Evolutionary conservation across 2,888 invertebrate species (phyloP), one percentile per base, ranked within the genome.

Genomic region (Apantesis nais): DNA sequence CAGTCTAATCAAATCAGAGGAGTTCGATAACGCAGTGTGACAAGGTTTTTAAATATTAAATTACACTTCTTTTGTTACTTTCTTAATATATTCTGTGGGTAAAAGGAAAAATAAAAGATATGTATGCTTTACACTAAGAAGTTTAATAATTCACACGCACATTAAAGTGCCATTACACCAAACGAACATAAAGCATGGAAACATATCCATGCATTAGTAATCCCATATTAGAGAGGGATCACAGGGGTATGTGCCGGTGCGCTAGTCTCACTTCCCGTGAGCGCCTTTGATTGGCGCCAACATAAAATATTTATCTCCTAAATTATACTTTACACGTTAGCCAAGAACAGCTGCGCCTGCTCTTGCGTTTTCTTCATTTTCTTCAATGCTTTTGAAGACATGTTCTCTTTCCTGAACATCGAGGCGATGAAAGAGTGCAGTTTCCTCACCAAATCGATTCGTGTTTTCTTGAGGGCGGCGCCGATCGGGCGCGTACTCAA

Each of bases 91-190:
- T 22, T 14, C 12, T 25, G 29, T 7, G 55, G 25, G 66, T 58
- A 29, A 39, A 58, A 22, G 60, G 31, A 52, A 22, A 71, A 84
- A 84, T 78, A 62, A 82, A 77, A 83, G 75, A 80, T 70, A 73
- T 62, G 68, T 71, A 87, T 90, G 90, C 90, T 89, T 93, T 93
- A 93, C 90, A 93, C 92, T 93, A 93, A 92, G 90, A 90, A 91
- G 90, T 91, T 90, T 83, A 91, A 88, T 89, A 88, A 86, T 92
- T 90, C 91, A 92, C 88, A 89, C 86, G 93, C 93, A 93, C 93
- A 83, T 83, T 88, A 78, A 86, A 85, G 92, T 92, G 92, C 90
- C 79, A 89, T 86, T 89, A 90, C 88, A 89, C 86, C 87, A 86
- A 86, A 83, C 86, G 86, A 87, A 86, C 86, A 88, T 84, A 86